Evolutionary conservation across 2,797 vertebrate species (phyloP).

Genomic region (Sylvilagus floridanus): DNA sequence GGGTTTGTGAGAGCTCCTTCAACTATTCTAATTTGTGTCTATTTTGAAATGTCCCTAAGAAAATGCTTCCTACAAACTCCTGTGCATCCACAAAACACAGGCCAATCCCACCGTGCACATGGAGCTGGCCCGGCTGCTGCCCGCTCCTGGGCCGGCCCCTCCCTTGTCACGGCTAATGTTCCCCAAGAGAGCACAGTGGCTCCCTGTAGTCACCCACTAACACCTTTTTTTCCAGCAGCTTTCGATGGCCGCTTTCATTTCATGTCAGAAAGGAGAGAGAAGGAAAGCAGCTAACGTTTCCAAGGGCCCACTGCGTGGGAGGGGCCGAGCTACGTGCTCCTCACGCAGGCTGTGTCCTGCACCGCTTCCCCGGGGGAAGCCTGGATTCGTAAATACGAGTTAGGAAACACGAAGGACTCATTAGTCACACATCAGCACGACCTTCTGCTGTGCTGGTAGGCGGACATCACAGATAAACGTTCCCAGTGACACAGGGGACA

Average conservation of each 20-base stretch:
- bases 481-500: background rate
- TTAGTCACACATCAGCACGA: background rate
- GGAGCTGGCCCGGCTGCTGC: background rate
- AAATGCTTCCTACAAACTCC: background rate
- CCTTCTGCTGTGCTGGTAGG: background rate
- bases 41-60: constrained; percentile 20
- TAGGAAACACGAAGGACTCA: background rate
- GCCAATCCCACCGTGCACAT: background rate
- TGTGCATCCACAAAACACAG: background rate
- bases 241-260: background rate
- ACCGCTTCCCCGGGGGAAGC: background rate
- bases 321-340: background rate
- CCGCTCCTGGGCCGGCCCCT: background rate
- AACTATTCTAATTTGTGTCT: background rate
- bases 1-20: background rate
- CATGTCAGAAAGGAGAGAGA: background rate
- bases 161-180: background rate
- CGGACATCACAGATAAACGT: background rate
- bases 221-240: background rate
- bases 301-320: background rate
- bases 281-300: background rate
- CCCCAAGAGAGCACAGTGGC: background rate
- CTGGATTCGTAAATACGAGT: background rate
- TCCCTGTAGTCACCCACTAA: background rate
- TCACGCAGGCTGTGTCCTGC: background rate